A percentile compares a stretch with the other conserved stretches of the same genome.
These are phyloP conservation scores for Sclerurus mexicanus DNA, from an alignment of 2,113 vertebrate species.

Conservation along the genomic window DNA sequence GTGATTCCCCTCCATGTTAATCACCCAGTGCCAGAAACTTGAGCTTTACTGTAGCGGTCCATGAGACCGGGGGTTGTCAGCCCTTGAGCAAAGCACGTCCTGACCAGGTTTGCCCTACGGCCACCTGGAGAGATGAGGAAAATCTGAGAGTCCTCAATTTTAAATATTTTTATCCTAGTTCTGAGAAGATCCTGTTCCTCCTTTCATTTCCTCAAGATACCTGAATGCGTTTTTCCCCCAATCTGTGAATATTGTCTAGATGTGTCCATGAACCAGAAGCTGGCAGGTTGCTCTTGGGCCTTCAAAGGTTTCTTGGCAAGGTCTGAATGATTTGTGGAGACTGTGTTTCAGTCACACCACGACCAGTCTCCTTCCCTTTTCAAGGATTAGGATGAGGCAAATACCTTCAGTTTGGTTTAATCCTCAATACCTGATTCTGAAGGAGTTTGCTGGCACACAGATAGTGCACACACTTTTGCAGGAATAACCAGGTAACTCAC, in stretches of 20 bases:
- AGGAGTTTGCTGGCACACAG: background rate
- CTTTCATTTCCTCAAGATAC: background rate
- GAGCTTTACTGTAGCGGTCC: rapidly evolving
- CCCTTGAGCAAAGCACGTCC: background rate
- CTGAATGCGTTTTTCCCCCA: background rate
- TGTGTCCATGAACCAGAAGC: background rate
- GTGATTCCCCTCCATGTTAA: background rate
- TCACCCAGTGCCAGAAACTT: background rate
- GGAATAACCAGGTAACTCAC: background rate
- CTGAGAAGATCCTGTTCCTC: background rate
- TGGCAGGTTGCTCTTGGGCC: background rate
- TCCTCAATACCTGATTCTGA: background rate
- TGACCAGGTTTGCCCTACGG: background rate
- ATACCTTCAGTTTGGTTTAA: background rate
- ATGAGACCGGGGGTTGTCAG: background rate
- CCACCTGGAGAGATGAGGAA: background rate
- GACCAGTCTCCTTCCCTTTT: background rate
- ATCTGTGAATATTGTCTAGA: rapidly evolving
- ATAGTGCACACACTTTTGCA: rapidly evolving
- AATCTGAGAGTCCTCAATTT: background rate
- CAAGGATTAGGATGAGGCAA: background rate
- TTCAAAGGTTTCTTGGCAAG: background rate
- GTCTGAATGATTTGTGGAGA: rapidly evolving
- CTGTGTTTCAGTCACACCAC: rapidly evolving
- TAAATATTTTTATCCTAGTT: background rate